Evolutionary conservation across 2,888 invertebrate genomes (phyloP).

Genomic region (Terebella lapidaria): DNA sequence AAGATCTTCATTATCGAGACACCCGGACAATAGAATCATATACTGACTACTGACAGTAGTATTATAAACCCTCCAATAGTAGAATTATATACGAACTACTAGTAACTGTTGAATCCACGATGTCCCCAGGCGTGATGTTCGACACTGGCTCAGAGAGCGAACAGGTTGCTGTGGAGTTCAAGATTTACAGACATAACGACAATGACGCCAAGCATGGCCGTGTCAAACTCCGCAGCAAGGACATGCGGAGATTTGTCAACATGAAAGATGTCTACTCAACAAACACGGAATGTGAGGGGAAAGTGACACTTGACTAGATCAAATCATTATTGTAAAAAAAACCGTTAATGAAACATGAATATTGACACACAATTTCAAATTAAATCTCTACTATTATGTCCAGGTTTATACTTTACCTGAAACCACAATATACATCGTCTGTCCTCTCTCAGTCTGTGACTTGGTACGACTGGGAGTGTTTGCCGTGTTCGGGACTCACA

Average conservation of each 20-base stretch:
- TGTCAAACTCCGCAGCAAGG: background rate
- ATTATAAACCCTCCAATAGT: no score
- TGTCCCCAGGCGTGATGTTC: background rate
- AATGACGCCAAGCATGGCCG: background rate
- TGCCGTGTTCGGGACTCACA: constrained; percentile 38
- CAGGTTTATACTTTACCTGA: no score
- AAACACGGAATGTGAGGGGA: background rate
- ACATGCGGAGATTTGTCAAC: background rate
- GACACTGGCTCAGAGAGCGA: background rate
- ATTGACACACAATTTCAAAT: no score
- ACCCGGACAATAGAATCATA: no score
- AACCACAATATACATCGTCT: no score
- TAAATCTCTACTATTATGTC: no score
- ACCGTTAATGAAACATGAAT: no score
- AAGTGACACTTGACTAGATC: no score
- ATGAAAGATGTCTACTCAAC: background rate
- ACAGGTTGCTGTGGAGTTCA: background rate
- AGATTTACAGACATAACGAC: background rate
- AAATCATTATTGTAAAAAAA: background rate
- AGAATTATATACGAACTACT: no score
- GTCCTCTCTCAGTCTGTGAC: background rate
- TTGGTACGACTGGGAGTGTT: constrained; percentile 30
- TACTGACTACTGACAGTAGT: no score
- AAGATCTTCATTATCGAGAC: no score
- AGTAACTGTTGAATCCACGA: no score